phyloP scores from a whole-genome alignment of 2,888 invertebrate species.

The Tortrix viridana region DNA sequence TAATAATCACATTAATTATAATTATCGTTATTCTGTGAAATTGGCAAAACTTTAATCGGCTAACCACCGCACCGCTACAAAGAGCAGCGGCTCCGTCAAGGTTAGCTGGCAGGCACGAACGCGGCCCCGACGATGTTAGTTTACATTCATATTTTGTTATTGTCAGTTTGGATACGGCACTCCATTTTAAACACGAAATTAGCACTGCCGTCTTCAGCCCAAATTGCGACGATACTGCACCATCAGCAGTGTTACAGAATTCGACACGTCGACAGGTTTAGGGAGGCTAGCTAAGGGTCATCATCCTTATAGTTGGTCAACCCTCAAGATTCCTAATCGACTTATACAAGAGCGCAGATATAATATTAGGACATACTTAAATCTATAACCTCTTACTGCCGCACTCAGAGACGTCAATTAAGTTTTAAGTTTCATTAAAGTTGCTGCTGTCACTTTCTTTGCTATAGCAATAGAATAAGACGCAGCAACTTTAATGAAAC shows the following conservation, averaged over 20 bases:
- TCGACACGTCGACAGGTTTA: too few species aligned
- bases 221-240: not conserved
- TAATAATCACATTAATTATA: not conserved
- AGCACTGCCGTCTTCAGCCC: not conserved
- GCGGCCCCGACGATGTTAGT: conserved; percentile 38
- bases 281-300: too few species aligned
- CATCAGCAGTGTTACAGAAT: not conserved
- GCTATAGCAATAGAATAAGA: too few species aligned
- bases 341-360: too few species aligned
- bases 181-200: not conserved
- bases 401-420: too few species aligned
- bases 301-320: too few species aligned
- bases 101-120: conserved; percentile 51
- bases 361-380: too few species aligned
- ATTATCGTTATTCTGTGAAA: conserved; percentile 14
- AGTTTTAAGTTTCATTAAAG: too few species aligned
- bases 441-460: too few species aligned
- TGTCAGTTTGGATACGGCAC: conserved; percentile 27
- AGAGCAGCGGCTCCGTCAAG: conserved; percentile 21
- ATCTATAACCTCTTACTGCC: too few species aligned
- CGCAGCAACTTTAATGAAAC: too few species aligned
- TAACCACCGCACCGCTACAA: conserved; percentile 27
- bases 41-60: conserved; percentile 35
- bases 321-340: too few species aligned
- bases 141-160: conserved; percentile 21